Conservation (phyloP, 2,113 vertebrate species). For the Willisornis vidua region DNA sequence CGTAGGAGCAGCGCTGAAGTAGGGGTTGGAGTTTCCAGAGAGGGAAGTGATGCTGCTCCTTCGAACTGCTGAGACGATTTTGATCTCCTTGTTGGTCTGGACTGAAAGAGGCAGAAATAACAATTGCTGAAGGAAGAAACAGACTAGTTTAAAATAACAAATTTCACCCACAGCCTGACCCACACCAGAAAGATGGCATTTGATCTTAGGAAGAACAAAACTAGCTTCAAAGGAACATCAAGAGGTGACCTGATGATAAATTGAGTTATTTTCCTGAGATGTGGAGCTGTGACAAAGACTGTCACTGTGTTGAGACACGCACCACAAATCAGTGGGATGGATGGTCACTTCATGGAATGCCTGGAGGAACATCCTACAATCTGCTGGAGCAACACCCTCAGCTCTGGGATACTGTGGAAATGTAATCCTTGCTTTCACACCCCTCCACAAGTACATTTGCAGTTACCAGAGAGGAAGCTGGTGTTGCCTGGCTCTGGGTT, state of each 20-base stretch:
- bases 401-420: not conserved
- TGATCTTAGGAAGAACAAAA: not conserved
- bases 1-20: constrained; percentile 41
- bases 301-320: not conserved
- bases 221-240: not conserved
- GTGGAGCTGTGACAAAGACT: not conserved
- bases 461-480: constrained; percentile 81
- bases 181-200: not conserved
- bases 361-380: not conserved
- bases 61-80: constrained; percentile 61
- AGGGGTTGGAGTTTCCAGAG: constrained; percentile 68
- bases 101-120: constrained; percentile 54
- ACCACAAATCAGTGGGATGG: not conserved
- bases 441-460: not conserved
- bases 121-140: not conserved
- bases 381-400: not conserved
- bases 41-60: constrained; percentile 76
- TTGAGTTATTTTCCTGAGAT: not conserved
- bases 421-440: rapidly evolving
- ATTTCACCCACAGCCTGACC: not conserved
- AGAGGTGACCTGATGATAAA: not conserved
- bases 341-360: not conserved
- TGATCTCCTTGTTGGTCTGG: constrained; percentile 74
- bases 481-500: constrained; percentile 56
- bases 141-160: not conserved